Evolutionary conservation across 2,113 vertebrate species (phyloP).

Genomic region (Gallinago paraguaiae): DNA sequence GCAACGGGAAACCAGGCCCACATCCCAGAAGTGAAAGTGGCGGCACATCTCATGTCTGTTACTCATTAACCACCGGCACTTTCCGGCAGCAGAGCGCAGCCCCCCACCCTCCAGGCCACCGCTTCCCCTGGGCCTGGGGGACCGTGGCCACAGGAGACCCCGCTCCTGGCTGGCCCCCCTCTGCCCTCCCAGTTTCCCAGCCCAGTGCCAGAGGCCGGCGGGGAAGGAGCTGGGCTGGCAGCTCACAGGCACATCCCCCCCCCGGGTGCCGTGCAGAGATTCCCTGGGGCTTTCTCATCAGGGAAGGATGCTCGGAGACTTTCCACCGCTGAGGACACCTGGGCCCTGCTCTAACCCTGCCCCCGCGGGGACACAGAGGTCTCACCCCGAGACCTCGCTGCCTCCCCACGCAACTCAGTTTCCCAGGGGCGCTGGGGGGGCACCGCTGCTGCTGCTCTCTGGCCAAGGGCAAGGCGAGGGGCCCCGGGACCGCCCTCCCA

Average conservation of each 20-base stretch:
- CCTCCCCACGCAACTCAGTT: not conserved
- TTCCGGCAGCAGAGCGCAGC: not conserved
- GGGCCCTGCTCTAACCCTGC: not conserved
- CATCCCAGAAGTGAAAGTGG: not conserved
- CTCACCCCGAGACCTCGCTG: not conserved
- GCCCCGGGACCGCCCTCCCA: rapidly evolving
- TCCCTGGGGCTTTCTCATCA: not conserved
- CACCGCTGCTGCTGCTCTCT: rapidly evolving
- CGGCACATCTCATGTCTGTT: not conserved
- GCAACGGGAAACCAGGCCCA: not conserved
- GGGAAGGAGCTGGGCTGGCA: not conserved
- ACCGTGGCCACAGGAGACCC: rapidly evolving
- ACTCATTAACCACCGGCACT: not conserved
- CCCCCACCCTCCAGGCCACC: not conserved
- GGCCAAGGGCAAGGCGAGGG: not conserved
- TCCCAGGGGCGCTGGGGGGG: rapidly evolving
- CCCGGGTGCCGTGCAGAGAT: not conserved
- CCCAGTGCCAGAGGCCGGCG: not conserved
- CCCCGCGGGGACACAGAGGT: rapidly evolving
- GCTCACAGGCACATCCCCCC: rapidly evolving
- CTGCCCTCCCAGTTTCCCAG: not conserved
- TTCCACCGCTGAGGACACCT: not conserved
- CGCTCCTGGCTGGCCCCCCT: not conserved
- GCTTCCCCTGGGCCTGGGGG: rapidly evolving
- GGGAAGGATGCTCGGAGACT: not conserved